These are phyloP conservation scores for Poecile atricapillus DNA, from an alignment of 2,113 vertebrate genomes.

Conservation along the genomic window DNA sequence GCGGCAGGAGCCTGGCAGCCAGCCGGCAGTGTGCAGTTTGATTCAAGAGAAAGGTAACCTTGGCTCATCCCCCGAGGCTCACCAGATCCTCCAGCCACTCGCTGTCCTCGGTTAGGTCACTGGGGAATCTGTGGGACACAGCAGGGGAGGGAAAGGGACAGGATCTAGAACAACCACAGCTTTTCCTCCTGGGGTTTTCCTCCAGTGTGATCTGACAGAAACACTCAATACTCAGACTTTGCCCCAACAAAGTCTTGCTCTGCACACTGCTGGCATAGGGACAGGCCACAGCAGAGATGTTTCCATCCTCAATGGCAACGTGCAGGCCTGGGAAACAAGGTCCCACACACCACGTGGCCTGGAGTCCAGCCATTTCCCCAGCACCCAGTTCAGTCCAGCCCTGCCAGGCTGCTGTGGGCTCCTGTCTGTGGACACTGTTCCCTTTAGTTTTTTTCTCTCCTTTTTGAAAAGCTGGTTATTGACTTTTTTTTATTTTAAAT, in stretches of 20 bases:
- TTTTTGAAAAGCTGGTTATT: not conserved
- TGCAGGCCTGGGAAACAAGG: not conserved
- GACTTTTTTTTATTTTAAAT: not conserved
- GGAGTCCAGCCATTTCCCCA: not conserved
- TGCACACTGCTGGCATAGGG: not conserved
- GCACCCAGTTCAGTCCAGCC: not conserved
- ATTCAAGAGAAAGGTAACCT: constrained; percentile 60
- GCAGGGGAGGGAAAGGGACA: not conserved
- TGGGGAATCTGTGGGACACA: constrained; percentile 63
- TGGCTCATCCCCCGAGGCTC: constrained; percentile 72
- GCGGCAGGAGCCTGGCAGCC: constrained; percentile 66
- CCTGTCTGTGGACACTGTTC: not conserved
- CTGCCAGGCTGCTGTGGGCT: not conserved
- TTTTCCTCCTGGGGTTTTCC: not conserved
- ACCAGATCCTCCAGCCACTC: constrained; percentile 70
- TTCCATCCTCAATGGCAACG: rapidly evolving
- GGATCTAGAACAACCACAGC: not conserved
- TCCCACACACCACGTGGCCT: rapidly evolving
- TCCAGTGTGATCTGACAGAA: not conserved
- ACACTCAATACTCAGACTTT: not conserved
- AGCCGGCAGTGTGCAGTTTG: constrained; percentile 73
- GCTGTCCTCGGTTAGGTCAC: constrained; percentile 71
- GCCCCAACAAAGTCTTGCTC: not conserved
- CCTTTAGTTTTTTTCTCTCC: not conserved
- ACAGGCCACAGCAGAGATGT: not conserved